Evolutionary conservation across 92 coral and sea anemone genomes (phyloP).

Genomic region (Micromussa lordhowensis): DNA sequence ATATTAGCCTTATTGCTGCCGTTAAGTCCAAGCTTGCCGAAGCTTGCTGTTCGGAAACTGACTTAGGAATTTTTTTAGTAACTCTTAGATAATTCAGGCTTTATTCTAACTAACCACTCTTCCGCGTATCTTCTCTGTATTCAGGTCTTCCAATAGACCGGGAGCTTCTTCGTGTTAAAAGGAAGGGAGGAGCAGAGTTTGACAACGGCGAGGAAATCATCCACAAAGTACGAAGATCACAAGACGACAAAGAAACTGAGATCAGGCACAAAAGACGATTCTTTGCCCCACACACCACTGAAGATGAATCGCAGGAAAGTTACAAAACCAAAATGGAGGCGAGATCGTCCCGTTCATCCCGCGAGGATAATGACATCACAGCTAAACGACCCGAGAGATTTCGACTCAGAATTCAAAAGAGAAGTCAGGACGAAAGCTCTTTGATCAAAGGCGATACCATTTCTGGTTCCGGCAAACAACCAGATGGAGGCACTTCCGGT

Average conservation of each 20-base stretch:
- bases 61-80: no score
- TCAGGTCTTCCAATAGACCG: constrained; percentile 72
- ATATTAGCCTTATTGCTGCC: no score
- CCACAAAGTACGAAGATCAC: constrained; percentile 27
- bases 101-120: not conserved
- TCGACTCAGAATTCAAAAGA: constrained; percentile 31
- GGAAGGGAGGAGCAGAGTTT: constrained; percentile 62
- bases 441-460: not conserved
- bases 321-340: constrained; percentile 76
- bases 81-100: no score
- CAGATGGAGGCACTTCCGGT: constrained; percentile 37
- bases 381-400: constrained; percentile 76
- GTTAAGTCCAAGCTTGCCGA: no score
- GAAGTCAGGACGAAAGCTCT: constrained; percentile 20
- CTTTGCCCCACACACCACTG: constrained; percentile 22
- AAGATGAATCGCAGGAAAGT: constrained; percentile 7
- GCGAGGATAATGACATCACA: constrained; percentile 85
- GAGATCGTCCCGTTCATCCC: constrained; percentile 85
- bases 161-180: constrained; percentile 69
- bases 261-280: constrained; percentile 59
- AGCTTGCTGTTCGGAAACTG: no score
- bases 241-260: constrained; percentile 53
- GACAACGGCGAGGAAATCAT: constrained; percentile 27
- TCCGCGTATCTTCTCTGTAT: not conserved
- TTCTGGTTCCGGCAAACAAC: constrained; percentile 41